A percentile compares a stretch with the other conserved stretches of the same genome.
Conservation (phyloP, 2,797 vertebrate genomes). For the Gallirallus australis region DNA sequence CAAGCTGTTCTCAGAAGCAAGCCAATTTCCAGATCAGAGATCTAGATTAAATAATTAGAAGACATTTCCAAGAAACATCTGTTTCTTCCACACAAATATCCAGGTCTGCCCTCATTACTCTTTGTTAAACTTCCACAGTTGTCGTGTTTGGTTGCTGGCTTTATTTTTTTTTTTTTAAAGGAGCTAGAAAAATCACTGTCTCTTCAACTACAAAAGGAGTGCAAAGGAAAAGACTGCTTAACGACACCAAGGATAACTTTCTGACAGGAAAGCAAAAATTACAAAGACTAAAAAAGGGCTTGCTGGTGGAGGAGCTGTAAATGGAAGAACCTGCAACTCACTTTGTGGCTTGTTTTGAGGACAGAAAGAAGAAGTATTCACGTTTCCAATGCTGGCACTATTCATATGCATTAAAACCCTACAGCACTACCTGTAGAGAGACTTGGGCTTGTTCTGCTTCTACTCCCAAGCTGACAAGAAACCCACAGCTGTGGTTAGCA, state of each 20-base stretch:
- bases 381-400: background rate
- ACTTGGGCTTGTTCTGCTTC: background rate
- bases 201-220: background rate
- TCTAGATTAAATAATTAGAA: background rate
- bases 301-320: background rate
- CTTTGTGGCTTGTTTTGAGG: background rate
- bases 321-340: background rate
- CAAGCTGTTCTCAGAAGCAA: background rate
- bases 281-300: background rate
- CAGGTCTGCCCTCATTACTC: background rate
- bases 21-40: background rate
- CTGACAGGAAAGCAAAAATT: background rate
- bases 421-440: background rate
- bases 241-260: background rate
- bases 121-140: background rate
- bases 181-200: background rate
- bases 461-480: slow-evolving; percentile 14
- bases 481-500: slow-evolving; percentile 35
- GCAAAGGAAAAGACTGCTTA: background rate
- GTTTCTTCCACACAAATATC: background rate
- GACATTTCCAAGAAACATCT: background rate
- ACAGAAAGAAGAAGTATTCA: background rate
- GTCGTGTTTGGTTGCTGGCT: background rate
- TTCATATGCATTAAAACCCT: background rate
- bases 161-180: background rate